Percentiles rank a stretch among this genome's conserved stretches.
These are phyloP conservation scores for Theristicus caerulescens DNA, from an alignment of 2,113 vertebrate genomes.

Conservation along the genomic window DNA sequence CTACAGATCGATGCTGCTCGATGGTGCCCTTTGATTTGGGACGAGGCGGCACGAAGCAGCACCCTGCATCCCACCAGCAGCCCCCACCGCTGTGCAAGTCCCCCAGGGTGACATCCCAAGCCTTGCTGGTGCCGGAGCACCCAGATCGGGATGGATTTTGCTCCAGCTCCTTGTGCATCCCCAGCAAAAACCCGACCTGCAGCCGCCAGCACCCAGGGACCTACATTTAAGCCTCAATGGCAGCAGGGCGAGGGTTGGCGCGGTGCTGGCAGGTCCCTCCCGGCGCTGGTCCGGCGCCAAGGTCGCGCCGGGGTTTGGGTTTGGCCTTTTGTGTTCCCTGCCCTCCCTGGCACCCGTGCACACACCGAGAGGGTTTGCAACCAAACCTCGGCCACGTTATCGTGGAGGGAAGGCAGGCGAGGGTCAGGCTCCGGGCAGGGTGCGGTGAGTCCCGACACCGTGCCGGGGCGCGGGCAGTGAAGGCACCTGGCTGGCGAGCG, in stretches of 20 bases:
- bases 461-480: slow-evolving; percentile 73
- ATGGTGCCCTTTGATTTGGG: neutral
- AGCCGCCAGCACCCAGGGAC: too few species aligned
- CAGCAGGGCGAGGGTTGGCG: fast-evolving
- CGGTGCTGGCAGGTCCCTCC: neutral
- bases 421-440: slow-evolving; percentile 67
- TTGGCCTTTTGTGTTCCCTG: neutral
- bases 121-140: too few species aligned
- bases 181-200: neutral
- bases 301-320: slow-evolving; percentile 27
- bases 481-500: slow-evolving; percentile 75
- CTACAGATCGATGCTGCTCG: fast-evolving
- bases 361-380: slow-evolving; percentile 11
- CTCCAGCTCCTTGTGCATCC: neutral
- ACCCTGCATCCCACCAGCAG: neutral
- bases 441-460: slow-evolving; percentile 6
- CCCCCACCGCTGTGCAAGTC: fast-evolving
- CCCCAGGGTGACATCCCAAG: neutral
- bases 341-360: neutral
- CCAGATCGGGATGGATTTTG: neutral
- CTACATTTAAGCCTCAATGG: fast-evolving
- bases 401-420: slow-evolving; percentile 32
- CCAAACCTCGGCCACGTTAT: neutral
- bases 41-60: fast-evolving
- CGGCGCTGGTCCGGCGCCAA: neutral